Evolutionary conservation across 1,140 invertebrate species (phyloP).

Genomic region (Varroa destructor): DNA sequence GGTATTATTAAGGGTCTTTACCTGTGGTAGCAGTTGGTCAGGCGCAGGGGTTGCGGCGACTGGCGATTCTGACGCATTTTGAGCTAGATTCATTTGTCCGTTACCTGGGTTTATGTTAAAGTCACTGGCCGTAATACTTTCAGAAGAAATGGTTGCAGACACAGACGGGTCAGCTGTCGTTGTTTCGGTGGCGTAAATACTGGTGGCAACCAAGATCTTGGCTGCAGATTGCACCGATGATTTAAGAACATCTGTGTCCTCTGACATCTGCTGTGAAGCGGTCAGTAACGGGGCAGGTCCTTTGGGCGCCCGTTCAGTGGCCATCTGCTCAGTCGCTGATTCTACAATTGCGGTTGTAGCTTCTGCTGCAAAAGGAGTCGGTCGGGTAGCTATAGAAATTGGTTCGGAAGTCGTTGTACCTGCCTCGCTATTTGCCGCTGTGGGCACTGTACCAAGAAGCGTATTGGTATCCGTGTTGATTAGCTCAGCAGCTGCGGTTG

Average conservation of each 20-base stretch:
- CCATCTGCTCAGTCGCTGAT: neutral
- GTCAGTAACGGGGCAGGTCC: neutral
- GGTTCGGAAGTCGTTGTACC: neutral
- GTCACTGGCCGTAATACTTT: neutral
- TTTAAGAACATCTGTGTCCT: neutral
- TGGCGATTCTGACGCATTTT: too few species aligned
- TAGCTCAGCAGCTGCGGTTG: neutral
- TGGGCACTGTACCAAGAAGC: neutral
- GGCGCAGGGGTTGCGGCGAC: neutral
- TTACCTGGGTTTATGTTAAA: neutral
- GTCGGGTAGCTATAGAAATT: neutral
- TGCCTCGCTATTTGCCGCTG: neutral
- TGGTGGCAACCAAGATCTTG: constrained; percentile 7
- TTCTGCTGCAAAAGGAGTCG: neutral
- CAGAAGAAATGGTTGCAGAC: neutral
- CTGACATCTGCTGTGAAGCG: neutral
- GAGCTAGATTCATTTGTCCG: neutral
- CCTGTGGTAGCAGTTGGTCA: neutral
- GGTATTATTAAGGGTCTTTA: too few species aligned
- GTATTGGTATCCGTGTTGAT: neutral
- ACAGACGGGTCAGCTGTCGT: neutral
- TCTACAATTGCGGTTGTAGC: neutral
- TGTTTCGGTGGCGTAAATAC: neutral
- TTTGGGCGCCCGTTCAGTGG: neutral
- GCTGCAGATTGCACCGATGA: neutral